A percentile compares a stretch with the other conserved stretches of the same genome.
phyloP scores from a whole-genome alignment of 1,140 invertebrate species.

The Tetranychus cinnabarinus region DNA sequence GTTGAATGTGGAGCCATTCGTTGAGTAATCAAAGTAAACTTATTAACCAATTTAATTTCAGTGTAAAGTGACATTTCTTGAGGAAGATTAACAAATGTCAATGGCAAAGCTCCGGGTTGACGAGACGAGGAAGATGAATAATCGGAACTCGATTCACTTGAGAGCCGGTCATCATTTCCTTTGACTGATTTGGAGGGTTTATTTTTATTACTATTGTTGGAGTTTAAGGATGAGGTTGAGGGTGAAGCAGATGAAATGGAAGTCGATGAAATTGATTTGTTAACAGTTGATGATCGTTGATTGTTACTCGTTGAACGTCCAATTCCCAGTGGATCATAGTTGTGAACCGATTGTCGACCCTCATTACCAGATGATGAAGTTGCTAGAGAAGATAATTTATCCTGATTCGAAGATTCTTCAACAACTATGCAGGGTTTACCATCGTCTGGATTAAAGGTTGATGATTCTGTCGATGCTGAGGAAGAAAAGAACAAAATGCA shows the following conservation, averaged over 20 bases:
- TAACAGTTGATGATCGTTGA: background rate
- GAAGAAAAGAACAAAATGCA: slow-evolving; percentile 21
- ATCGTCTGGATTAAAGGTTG: slow-evolving; percentile 53
- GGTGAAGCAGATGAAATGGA: slow-evolving; percentile 1
- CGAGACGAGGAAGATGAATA: background rate
- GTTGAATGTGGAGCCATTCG: slow-evolving; percentile 49
- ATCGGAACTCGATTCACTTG: no score
- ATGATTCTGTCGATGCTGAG: slow-evolving; percentile 37
- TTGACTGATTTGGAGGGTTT: no score
- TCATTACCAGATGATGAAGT: background rate
- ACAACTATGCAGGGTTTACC: slow-evolving; percentile 52
- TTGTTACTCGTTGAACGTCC: background rate
- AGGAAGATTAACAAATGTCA: slow-evolving; percentile 23
- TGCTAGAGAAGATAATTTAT: background rate
- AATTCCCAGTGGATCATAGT: background rate
- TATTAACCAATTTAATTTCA: slow-evolving; percentile 36
- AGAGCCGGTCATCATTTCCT: no score
- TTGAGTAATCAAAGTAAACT: slow-evolving; percentile 32
- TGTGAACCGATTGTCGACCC: background rate
- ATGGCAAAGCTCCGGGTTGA: background rate
- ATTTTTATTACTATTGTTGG: background rate
- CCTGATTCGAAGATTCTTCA: slow-evolving; percentile 29
- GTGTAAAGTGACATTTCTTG: slow-evolving; percentile 72
- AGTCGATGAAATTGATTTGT: background rate
- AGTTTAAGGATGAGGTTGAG: background rate